Percentiles rank a stretch among this genome's conserved stretches.
Evolutionary conservation across 2,113 vertebrate genomes (phyloP).

Genomic region (Bubo blakistoni): DNA sequence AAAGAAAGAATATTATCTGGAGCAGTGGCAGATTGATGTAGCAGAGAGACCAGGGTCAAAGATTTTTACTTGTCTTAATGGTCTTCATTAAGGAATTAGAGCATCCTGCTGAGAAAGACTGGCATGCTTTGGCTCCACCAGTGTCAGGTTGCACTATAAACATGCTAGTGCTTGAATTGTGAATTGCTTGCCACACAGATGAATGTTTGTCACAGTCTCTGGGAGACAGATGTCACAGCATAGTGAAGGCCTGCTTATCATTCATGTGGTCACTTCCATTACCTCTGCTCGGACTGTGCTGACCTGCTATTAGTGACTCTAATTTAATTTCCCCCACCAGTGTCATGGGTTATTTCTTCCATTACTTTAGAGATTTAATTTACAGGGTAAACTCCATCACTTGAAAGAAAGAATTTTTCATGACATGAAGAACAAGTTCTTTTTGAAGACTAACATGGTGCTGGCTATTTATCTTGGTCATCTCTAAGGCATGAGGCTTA

Average conservation of each 20-base stretch:
- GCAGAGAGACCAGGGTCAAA: neutral
- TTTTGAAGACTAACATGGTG: slow-evolving; percentile 70
- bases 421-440: slow-evolving; percentile 63
- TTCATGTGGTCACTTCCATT: slow-evolving; percentile 80
- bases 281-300: slow-evolving; percentile 62
- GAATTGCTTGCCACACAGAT: slow-evolving; percentile 66
- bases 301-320: slow-evolving; percentile 80
- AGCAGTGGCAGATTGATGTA: slow-evolving; percentile 56
- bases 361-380: slow-evolving; percentile 80
- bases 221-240: slow-evolving; percentile 67
- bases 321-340: slow-evolving; percentile 81
- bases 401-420: slow-evolving; percentile 70
- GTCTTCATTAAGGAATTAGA: slow-evolving; percentile 54
- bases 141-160: slow-evolving; percentile 30
- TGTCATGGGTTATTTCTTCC: slow-evolving; percentile 78
- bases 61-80: slow-evolving; percentile 68
- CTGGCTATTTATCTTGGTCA: slow-evolving; percentile 69
- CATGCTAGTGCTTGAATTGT: slow-evolving; percentile 63
- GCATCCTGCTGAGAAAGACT: slow-evolving; percentile 54
- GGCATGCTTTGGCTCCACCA: slow-evolving; percentile 10
- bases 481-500: slow-evolving; percentile 44
- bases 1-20: neutral
- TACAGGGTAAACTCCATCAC: slow-evolving; percentile 73
- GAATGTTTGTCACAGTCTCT: slow-evolving; percentile 63
- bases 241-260: slow-evolving; percentile 72